Conservation (phyloP, 1,140 invertebrate genomes). For the Drosophila albomicans region DNA sequence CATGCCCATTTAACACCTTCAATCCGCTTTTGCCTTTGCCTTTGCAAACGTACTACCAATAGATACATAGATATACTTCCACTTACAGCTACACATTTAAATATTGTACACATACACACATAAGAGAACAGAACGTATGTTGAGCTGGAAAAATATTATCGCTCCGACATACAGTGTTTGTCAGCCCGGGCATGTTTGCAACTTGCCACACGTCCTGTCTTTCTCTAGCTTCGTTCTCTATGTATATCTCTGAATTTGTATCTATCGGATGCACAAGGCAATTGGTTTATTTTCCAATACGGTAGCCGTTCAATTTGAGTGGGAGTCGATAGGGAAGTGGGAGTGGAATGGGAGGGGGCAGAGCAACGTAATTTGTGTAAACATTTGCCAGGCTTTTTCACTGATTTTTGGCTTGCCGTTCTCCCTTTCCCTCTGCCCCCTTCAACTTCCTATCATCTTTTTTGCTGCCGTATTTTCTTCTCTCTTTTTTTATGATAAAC, state of each 20-base stretch:
- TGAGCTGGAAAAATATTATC: constrained; percentile 71
- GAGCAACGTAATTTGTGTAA: constrained; percentile 78
- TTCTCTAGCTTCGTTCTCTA: neutral
- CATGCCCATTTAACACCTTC: constrained; percentile 83
- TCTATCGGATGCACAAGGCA: constrained; percentile 75
- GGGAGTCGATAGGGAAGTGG: neutral
- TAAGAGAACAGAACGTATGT: constrained; percentile 11
- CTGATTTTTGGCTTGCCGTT: constrained; percentile 60
- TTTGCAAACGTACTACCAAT: constrained; percentile 24
- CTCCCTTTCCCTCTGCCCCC: neutral
- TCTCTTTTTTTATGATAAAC: constrained; percentile 74
- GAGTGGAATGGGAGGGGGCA: neutral
- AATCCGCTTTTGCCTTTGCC: constrained; percentile 65
- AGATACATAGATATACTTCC: constrained; percentile 23
- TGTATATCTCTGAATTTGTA: constrained; percentile 57
- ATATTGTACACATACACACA: constrained; percentile 28
- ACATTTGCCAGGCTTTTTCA: constrained; percentile 80
- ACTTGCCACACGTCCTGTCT: constrained; percentile 49
- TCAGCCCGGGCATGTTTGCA: constrained; percentile 67
- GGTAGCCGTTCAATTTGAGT: constrained; percentile 75
- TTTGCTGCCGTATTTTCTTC: neutral
- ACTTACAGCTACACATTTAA: constrained; percentile 29
- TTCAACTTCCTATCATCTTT: constrained; percentile 2
- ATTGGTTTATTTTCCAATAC: constrained; percentile 82
- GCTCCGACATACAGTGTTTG: constrained; percentile 60